Evolutionary conservation across 2,113 vertebrate genomes (phyloP), one percentile per base, ranked within the genome.

Genomic region (Ondatra zibethicus): DNA sequence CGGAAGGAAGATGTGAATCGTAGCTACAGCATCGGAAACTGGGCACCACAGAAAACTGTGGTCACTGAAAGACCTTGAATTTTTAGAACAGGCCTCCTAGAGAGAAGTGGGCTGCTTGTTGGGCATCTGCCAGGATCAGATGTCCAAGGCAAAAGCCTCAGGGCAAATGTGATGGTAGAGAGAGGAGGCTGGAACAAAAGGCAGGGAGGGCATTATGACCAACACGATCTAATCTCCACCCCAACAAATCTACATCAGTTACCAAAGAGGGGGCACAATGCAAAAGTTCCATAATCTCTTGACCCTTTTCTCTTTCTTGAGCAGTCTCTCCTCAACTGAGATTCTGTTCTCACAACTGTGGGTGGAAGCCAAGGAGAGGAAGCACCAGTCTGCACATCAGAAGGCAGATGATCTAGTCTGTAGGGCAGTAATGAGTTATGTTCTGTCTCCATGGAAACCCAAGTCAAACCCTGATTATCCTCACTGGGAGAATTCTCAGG

Each of bases 391-490:
- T 75, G 55, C 16, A 81, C 29, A 93, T 13, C 8, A 58, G 25
- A 25, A n/a, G 61, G 47, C 47, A 78, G 68, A 92, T 87, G 78
- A 70, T 65, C 25, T 11, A 52, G 63, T 58, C 47, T 19, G 21
- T 14, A 73, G 55, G 76, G 47, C 33, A 45, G 55, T 75, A 73
- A 92, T 66, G 68, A 76, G 39, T n/a, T 88, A 50, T n/a, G 39
- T 3, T 85, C n/a, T 89, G 25, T 96, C 58, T 89, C 92, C 89
- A 82, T 72, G 61, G 89, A 89, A 92, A 95, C 92, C 23, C 85
- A 25, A 27, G 66, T 72, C 42, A 77, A 76, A 77, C 47, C 36
- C 61, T 87, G 78, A 87, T 93, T 91, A 50, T 63, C 39, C 9
- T 45, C 25, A 68, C 21, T 45, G 42, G 10, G 84, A n/a, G 65